Conservation (phyloP, 2,797 vertebrate species). For the Pseudochirops corinnae region DNA sequence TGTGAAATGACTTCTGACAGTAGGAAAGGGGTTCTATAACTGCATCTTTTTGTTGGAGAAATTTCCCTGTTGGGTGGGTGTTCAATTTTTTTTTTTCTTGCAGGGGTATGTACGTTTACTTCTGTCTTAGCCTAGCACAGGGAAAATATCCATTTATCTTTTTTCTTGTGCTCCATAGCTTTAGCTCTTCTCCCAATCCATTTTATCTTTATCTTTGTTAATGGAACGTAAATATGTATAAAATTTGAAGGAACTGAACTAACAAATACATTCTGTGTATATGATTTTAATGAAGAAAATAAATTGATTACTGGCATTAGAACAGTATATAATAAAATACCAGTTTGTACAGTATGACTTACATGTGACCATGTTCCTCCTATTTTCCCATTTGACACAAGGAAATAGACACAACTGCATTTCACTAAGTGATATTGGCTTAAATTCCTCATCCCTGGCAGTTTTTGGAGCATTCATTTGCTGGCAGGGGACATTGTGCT, state of each 20-base stretch:
- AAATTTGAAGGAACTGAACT: slow-evolving; percentile 95
- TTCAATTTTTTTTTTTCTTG: slow-evolving; percentile 56
- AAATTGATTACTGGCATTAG: slow-evolving; percentile 91
- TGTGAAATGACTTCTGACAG: slow-evolving; percentile 82
- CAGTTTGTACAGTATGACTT: slow-evolving; percentile 87
- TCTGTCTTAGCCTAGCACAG: slow-evolving; percentile 78
- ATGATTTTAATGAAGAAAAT: slow-evolving; percentile 97
- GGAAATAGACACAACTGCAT: slow-evolving; percentile 63
- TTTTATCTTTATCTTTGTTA: slow-evolving; percentile 90
- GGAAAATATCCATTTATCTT: slow-evolving; percentile 77
- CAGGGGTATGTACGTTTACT: slow-evolving; percentile 68
- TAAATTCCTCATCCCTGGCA: slow-evolving; percentile 65
- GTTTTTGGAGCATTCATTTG: slow-evolving; percentile 43
- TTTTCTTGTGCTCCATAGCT: slow-evolving; percentile 82
- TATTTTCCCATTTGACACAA: slow-evolving; percentile 69
- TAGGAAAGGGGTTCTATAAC: slow-evolving; percentile 80
- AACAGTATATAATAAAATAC: slow-evolving; percentile 89
- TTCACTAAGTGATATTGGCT: slow-evolving; percentile 68
- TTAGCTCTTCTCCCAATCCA: slow-evolving; percentile 85
- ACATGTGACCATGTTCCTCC: slow-evolving; percentile 74
- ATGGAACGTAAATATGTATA: slow-evolving; percentile 96
- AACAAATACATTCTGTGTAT: slow-evolving; percentile 94
- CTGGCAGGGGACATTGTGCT: slow-evolving; percentile 13
- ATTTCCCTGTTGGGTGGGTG: slow-evolving; percentile 73
- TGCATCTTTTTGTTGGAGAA: slow-evolving; percentile 74